phyloP scores from a whole-genome alignment of 2,888 invertebrate species.

The Trissolcus brochymenae region DNA sequence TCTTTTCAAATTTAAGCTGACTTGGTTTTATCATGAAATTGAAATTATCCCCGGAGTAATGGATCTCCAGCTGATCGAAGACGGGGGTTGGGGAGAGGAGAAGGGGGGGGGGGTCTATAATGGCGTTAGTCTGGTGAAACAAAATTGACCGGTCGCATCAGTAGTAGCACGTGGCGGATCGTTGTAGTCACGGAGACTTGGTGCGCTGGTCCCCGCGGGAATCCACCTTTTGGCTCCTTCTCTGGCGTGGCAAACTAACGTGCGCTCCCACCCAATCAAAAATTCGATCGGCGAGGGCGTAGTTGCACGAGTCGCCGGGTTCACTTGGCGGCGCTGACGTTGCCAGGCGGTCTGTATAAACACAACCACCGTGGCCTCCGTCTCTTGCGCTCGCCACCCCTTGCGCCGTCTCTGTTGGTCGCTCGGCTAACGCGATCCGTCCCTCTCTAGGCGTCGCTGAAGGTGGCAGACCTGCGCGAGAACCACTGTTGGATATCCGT shows the following conservation, averaged over 20 bases:
- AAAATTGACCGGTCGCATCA: background rate
- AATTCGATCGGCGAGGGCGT: conserved; percentile 68
- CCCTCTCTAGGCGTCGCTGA: conserved; percentile 38
- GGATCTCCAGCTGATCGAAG: no score
- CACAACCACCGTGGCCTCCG: conserved; percentile 58
- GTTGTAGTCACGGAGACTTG: background rate
- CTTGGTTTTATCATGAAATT: no score
- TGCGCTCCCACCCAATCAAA: conserved; percentile 68
- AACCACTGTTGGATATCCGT: conserved; percentile 61
- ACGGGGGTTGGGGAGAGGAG: no score
- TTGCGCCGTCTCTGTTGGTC: conserved; percentile 6
- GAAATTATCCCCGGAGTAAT: no score
- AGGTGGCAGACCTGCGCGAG: conserved; percentile 59
- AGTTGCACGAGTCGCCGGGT: conserved; percentile 28
- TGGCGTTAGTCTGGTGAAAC: no score
- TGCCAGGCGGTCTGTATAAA: conserved; percentile 54
- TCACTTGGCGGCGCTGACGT: conserved; percentile 44
- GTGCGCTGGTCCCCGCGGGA: conserved; percentile 20
- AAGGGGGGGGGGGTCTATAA: no score
- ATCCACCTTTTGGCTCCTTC: conserved; percentile 27
- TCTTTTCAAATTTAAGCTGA: no score
- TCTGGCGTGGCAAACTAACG: conserved; percentile 42
- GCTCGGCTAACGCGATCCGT: conserved; percentile 5
- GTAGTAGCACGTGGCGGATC: conserved; percentile 16
- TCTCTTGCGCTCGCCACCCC: conserved; percentile 33